Base-by-base conservation (phyloP, 2,888 invertebrate genomes). In the Drosophila leonis region DNA sequence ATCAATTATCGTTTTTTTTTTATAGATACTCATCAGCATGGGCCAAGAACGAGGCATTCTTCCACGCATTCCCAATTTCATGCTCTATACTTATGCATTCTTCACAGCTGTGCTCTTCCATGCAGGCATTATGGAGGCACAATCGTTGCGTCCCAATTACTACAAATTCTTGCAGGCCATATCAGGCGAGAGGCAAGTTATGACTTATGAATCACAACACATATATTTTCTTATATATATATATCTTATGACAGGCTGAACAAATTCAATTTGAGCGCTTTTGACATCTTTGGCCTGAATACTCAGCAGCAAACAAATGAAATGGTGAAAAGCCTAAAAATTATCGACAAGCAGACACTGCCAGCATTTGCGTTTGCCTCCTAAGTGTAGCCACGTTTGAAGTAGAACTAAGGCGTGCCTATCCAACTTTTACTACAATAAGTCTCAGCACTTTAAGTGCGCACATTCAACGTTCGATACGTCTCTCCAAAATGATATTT, bases 101-200 rank as follows among this genome's bases (percentile, higher is more conserved):
- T 96, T 96, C 78, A 97, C 97, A 6, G 96, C 96, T 13, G 93
- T 96, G 72, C 94, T 97, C 41, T 97, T 97, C 91, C 97, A 97
- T 92, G 95, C 95, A 8, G 97, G 96, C 60, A 94, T 97, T 41
- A 87, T 97, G 68, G 97, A 98, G 91, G 97, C 97, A 0, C 95
- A 95, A 67, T 96, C 95, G 88, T 92, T 98, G 74, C 94, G 97
- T 75, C 94, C 95, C n/a, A 97, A 96, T 63, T 98, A 98, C 92
- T 97, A 96, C 95, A 96, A 95, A 90, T 97, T 97, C 92, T 93
- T 98, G 46, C 94, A 95, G 75, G 94, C 94, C 69, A 94, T 97
- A 72, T 97, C 97, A 0, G 96, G 96, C 48, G 95, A 95, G 91
- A 94, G 95, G 95, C 95, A 90, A 92, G 84, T 77, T 42, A 29